phyloP scores from a whole-genome alignment of 2,888 invertebrate species.

The Melanotus villosus region DNA sequence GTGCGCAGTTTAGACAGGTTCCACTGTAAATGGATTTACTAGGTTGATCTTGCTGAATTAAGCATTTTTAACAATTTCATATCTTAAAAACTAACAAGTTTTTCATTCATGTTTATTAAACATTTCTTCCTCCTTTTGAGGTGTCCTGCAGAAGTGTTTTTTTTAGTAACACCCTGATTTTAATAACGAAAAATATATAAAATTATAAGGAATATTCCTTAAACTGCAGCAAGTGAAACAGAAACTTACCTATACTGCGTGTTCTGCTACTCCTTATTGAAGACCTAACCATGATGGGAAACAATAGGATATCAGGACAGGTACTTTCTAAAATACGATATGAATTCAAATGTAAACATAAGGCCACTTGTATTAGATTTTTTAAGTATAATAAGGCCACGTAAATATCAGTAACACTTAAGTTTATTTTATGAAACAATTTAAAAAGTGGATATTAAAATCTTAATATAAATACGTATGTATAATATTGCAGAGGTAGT shows the following conservation, averaged over 20 bases:
- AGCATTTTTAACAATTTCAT: no score
- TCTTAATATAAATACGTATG: conserved; percentile 48
- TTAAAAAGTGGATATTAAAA: conserved; percentile 53
- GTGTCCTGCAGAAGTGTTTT: no score
- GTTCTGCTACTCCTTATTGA: conserved; percentile 63
- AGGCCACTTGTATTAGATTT: conserved; percentile 58
- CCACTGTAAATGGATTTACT: no score
- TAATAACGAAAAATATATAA: no score
- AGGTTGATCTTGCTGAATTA: no score
- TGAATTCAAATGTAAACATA: conserved; percentile 57
- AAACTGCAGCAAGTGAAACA: no score
- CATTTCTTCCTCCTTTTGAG: no score
- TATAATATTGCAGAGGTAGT: conserved; percentile 60
- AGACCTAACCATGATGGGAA: conserved; percentile 62
- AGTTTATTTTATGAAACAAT: conserved; percentile 36
- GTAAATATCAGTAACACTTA: conserved; percentile 36
- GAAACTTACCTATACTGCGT: conserved; percentile 62
- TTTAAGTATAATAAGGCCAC: conserved; percentile 46
- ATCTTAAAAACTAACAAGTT: no score
- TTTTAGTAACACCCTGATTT: no score
- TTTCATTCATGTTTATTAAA: no score
- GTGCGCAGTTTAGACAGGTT: no score
- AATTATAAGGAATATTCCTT: no score
- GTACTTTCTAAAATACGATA: conserved; percentile 53
- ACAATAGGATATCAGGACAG: conserved; percentile 47